Evolutionary conservation across 1,140 invertebrate species (phyloP), one percentile per base, ranked within the genome.

Genomic region (Stegodyphus mimosarum): DNA sequence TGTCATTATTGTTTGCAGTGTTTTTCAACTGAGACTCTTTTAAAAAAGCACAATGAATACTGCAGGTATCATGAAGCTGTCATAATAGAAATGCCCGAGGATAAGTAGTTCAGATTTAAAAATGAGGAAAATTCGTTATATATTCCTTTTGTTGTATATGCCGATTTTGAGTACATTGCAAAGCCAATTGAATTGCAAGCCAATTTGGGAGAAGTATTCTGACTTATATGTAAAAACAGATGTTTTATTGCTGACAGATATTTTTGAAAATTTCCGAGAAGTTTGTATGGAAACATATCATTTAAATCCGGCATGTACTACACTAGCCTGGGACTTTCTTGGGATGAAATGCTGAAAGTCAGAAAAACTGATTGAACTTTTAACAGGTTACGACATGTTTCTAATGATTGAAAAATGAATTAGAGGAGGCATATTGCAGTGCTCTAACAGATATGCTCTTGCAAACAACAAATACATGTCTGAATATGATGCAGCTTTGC

Each of bases 181-280:
- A 33, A 33, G 33, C 33, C 33, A 33, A 33, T 3, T 33, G 33
- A 33, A n/a, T n/a, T n/a, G n/a, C n/a, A n/a, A n/a, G n/a, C n/a
- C n/a, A n/a, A n/a, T n/a, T n/a, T n/a, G n/a, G n/a, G n/a, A n/a
- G 7, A 80, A 89, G 33, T 89, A 89, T 75, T 70, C 72, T 48
- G 78, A 87, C 55, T 67, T 88, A 11, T 89, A 89, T 85, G 53
- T 88, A 10, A 81, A 86, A 69, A 73, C 67, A 0, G 88, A 88
- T 79, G 86, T 87, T 7, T 63, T 87, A 33, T 48, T 88, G 7
- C 60, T 89, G 66, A 72, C 87, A 48, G 87, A 88, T 75, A 63
- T 88, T 18, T 89, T 88, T 83, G 79, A 89, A 75, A 87, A 87
- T 74, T 89, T 89, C 87, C 67, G 89, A 86, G 66, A 78, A 50